A percentile compares a stretch with the other conserved stretches of the same genome.
phyloP scores from a whole-genome alignment of 2,113 vertebrate species.

The Sturnus vulgaris region DNA sequence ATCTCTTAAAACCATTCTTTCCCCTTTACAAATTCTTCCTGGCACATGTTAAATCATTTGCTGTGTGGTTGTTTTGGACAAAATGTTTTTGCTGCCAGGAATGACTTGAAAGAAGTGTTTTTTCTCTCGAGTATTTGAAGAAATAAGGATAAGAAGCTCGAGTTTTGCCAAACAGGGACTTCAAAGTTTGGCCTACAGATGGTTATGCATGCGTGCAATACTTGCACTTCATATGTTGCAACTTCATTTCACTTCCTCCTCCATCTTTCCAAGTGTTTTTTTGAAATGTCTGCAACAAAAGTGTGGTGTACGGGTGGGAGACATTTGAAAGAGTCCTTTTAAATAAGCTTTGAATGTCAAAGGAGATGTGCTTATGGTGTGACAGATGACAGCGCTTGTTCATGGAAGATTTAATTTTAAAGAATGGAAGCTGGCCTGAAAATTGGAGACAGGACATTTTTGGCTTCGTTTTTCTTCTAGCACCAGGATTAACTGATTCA shows the following conservation, averaged over 20 bases:
- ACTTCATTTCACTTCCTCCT: not conserved
- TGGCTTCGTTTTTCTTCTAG: not conserved
- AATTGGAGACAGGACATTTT: not conserved
- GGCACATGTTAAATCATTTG: not conserved
- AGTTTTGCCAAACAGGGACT: not conserved
- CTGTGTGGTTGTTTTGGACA: not conserved
- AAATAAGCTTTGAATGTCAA: not conserved
- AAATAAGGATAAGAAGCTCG: not conserved
- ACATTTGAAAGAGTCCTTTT: not conserved
- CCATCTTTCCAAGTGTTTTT: not conserved
- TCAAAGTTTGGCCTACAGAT: constrained; percentile 27
- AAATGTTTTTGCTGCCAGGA: not conserved
- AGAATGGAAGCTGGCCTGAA: not conserved
- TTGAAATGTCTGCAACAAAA: not conserved
- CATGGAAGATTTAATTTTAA: not conserved
- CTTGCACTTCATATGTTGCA: not conserved
- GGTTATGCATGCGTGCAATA: not conserved
- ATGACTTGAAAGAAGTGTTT: not conserved
- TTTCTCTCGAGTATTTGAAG: not conserved
- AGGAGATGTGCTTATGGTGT: not conserved
- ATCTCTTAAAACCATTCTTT: not conserved
- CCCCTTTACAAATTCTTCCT: not conserved
- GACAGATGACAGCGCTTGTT: not conserved
- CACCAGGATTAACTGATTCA: not conserved
- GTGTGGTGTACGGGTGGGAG: not conserved